Evolutionary conservation across 2,888 invertebrate species (phyloP), one percentile per base, ranked within the genome.

Genomic region (Gibbula magus): DNA sequence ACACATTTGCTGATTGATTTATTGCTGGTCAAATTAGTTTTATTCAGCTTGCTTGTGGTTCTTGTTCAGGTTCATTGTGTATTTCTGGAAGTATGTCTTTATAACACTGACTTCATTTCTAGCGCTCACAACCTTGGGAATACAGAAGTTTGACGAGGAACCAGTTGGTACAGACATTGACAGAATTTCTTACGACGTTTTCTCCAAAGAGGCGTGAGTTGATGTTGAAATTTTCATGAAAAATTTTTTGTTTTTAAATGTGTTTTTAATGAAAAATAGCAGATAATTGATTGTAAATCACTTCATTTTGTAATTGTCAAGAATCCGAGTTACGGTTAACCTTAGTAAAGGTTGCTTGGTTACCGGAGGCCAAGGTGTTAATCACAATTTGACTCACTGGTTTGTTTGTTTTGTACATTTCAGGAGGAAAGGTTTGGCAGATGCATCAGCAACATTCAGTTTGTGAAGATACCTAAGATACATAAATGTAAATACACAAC

Each of bases 161-260:
- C 91, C 91, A 61, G 85, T 86, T 25, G 91, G 90, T n/a, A 79
- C 81, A 54, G 86, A 86, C 5, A 84, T 87, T 67, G 89, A 91
- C 80, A 88, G 87, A 83, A 86, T 91, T 16, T 86, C 84, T 54
- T 86, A 90, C 82, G 91, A 91, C 56, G 87, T 86, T 70, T 91
- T 91, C 83, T 79, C 87, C 39, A 82, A 81, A 80, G 90, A 91
- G 84, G 91, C 90, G 91, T 91, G 86, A 88, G 91, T 89, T 29
- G 22, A 18, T 53, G 56, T 77, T 32, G 39, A 20, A 45, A 29
- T 75, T 39, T 76, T 52, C 18, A 29, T 54, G 53, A 32, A 29
- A 7, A 35, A n/a, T 32, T 8, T 52, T 76, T 32, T 61, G 35
- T 76, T 54, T 35, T 32, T 7, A 22, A n/a, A n/a, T n/a, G n/a